phyloP scores from a whole-genome alignment of 2,113 vertebrate genomes.

The Struthio camelus region DNA sequence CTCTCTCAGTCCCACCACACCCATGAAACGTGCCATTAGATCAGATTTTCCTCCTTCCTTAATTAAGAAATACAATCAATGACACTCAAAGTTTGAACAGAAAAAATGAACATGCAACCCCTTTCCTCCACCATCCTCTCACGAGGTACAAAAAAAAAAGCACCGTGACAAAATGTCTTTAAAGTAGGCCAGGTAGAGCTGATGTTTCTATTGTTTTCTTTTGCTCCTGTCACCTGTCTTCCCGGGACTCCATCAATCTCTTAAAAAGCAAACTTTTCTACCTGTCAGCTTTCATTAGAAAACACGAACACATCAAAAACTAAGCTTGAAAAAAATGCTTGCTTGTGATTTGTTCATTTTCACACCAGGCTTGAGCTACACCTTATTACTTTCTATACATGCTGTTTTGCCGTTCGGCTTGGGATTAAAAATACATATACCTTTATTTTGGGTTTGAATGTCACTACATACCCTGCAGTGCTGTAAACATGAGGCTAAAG shows the following conservation, averaged over 20 bases:
- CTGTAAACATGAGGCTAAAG: conserved; percentile 46
- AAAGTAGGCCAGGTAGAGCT: background rate
- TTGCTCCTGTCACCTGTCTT: conserved; percentile 42
- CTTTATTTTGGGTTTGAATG: conserved; percentile 54
- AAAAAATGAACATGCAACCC: background rate
- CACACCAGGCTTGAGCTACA: conserved; percentile 42
- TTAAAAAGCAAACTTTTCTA: conserved; percentile 43
- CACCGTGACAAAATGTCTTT: background rate
- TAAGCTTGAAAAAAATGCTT: conserved; percentile 28
- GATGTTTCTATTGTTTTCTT: background rate
- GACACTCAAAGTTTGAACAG: background rate
- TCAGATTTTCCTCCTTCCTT: background rate
- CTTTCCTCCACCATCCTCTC: background rate
- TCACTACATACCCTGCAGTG: conserved; percentile 8
- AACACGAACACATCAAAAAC: conserved; percentile 40
- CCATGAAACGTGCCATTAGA: background rate
- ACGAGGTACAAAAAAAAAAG: background rate
- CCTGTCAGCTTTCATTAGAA: conserved; percentile 51
- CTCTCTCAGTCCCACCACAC: background rate
- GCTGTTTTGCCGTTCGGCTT: conserved; percentile 36
- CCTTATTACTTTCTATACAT: conserved; percentile 55
- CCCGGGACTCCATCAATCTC: conserved; percentile 27
- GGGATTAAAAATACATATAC: conserved; percentile 40
- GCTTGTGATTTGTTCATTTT: conserved; percentile 64
- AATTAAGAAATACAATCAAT: background rate